Base-by-base conservation (phyloP, 92 coral and sea anemone species). In the Paragorgia papillata region DNA sequence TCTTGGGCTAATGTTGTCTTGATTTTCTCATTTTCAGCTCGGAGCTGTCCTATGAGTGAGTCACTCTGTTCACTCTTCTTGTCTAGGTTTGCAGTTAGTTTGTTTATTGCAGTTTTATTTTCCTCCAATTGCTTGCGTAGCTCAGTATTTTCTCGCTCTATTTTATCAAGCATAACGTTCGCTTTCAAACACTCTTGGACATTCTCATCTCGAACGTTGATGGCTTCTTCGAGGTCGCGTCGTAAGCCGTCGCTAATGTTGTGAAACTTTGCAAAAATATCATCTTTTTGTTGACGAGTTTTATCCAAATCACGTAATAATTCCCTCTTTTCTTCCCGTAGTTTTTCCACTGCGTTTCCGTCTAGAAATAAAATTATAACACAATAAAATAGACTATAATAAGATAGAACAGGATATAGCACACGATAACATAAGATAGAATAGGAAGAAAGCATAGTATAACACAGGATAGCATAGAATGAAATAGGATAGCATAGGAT, bases 221-320 rank as follows among this genome's bases (percentile, higher is more conserved):
- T 76, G 2, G 89, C 93, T 24, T 64, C 85, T 61, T 93, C 97
- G 24, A 93, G 79, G 79, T 93, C 97, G 48, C 82, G 87, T 73
- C 97, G 82, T 89, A 96, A 90, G 32, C 97, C 97, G 43, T 85
- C 85, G 10, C 97, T 96, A 53, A 93, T 93, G 82, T 93, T 87
- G 62, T 93, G 97, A 73, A 93, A 93, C 55, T 93, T 89, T 35
- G 89, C 69, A 31, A 57, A 75, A 53, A 83, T 76, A 9, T 83
- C 90, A 54, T 86, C 85, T 32, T 86, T 89, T 24, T 86, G 79
- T 28, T 82, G 49, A 31, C 80, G 44, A 24, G 85, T 50, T 22
- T 69, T 78, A 34, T 86, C 88, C 19, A 79, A 78, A 55, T 85
- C 93, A 0, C 75, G 73, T 35, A 79, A 60, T 53, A 86, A 46